Base-by-base conservation (phyloP, 2,888 invertebrate species). In the Shargacucullia verbasci region DNA sequence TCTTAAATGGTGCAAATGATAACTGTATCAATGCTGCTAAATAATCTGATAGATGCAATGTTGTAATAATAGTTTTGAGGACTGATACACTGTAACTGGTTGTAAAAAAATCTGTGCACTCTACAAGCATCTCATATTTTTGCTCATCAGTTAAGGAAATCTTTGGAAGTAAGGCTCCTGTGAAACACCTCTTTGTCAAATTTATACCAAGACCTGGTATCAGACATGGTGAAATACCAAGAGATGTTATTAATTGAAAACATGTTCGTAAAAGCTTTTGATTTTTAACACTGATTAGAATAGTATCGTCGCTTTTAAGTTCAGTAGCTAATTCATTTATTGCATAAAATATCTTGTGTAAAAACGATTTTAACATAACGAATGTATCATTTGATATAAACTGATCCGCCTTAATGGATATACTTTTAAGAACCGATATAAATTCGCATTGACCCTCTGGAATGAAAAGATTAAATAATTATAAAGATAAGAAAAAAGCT, bases 21-120 rank as follows among this genome's bases (percentile, higher is more conserved):
- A 97, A 87, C 86, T 97, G 97, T 73, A 97, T 95, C 27, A 97
- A 85, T 2, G 95, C 95, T 55, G 96, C 96, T 47, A 97, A 85
- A 68, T 97, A 90, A 82, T 95, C 95, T 80, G 94, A 92, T 55
- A 96, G 82, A 88, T 95, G 94, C 69, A 95, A 86, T 46, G 95
- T 88, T 58, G 95, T 70, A 61, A 96, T 91, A 56, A 95, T 88
- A 75, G 92, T 90, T 79, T 94, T 93, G 45, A 97, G 87, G 61
- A 95, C 92, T 71, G 91, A 87, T 65, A 94, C 76, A 54, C 88
- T 84, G 70, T 94, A 92, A 72, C 94, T 89, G 70, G 92, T 87
- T 29, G 88, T 85, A 33, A 95, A 84, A 53, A 94, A 94, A 52
- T 92, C 86, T 49, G 94, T 92, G 52, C 95, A 94, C 35, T 83